These are phyloP conservation scores for Drosophila anomelani DNA, from an alignment of 2,888 invertebrate species.

Conservation along the genomic window DNA sequence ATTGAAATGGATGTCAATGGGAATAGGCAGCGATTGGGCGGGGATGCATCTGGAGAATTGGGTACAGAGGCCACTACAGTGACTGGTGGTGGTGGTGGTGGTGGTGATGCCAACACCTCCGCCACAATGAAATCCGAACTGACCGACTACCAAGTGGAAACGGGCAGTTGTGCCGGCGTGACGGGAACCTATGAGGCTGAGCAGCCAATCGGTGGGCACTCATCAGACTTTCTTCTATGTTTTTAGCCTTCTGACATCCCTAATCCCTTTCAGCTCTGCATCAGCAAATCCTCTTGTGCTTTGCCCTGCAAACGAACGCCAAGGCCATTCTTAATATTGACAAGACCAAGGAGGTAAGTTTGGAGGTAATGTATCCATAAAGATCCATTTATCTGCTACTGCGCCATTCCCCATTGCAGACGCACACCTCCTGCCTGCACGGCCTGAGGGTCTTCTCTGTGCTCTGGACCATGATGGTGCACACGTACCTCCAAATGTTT, in stretches of 20 bases:
- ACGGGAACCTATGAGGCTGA: constrained; percentile 77
- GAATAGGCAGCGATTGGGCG: constrained; percentile 58
- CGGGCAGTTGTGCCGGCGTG: constrained; percentile 67
- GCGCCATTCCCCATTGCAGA: constrained; percentile 82
- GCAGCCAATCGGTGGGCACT: constrained; percentile 73
- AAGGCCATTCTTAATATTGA: constrained; percentile 90
- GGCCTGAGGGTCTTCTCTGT: constrained; percentile 92
- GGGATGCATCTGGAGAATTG: constrained; percentile 17
- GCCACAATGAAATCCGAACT: constrained; percentile 53
- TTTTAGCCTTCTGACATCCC: neutral
- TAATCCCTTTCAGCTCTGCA: constrained; percentile 61
- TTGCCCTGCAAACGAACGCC: constrained; percentile 91
- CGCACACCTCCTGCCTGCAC: constrained; percentile 90
- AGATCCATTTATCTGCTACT: constrained; percentile 15
- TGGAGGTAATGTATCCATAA: constrained; percentile 9
- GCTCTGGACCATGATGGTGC: constrained; percentile 93
- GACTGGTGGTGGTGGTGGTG: neutral
- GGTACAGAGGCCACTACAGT: neutral
- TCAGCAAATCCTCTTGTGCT: constrained; percentile 88
- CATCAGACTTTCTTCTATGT: neutral
- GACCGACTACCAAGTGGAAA: constrained; percentile 77
- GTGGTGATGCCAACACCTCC: constrained; percentile 6
- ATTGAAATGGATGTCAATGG: constrained; percentile 77
- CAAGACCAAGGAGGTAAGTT: constrained; percentile 83
- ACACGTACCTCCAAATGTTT: constrained; percentile 93